Evolutionary conservation across 1,140 invertebrate genomes (phyloP), one percentile per base, ranked within the genome.

Genomic region (Drosophila sp.): DNA sequence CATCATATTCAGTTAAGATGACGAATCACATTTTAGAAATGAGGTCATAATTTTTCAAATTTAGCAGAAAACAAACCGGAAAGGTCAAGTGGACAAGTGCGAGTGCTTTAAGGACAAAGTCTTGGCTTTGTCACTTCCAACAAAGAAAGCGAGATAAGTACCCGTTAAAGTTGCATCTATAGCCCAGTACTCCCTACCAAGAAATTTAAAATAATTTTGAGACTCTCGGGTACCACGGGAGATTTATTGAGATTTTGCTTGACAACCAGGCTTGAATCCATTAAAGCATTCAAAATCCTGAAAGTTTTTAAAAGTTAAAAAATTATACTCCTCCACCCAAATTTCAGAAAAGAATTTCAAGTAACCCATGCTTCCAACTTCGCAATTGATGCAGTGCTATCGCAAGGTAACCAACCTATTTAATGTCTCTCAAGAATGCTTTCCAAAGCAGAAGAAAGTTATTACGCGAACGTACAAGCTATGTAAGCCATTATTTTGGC

Each of bases 401-500:
- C n/a, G n/a, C 90, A 92, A 72, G 81, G 76, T 18, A 41, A 75
- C 8, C 18, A 46, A 57, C 74, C 69, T 18, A 66, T 67, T 8
- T 50, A 34, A 4, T 76, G 67, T n/a, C 5, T 72, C 1, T 66
- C 56, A 7, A 69, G 92, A 58, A 89, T 77, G 8, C 69, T 93
- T 41, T 92, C 91, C 72, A 71, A 83, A 59, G 79, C 90, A 1
- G 92, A 82, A 53, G 18, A 69, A 40, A 73, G 80, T 40, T 82
- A 78, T 38, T 61, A 71, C 0, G 73, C 82, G 4, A 87, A 71
- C 1, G 80, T 90, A 46, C 76, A 74, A 50, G 70, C 90, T 63
- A 72, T 80, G 27, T 64, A 90, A 48, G 80, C 75, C 7, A 77
- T 90, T 11, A 70, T 93, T 9, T 91, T 76, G 77, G 90, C 89